These are phyloP conservation scores for Cuculus canorus DNA, from an alignment of 2,797 vertebrate genomes.

Conservation along the genomic window DNA sequence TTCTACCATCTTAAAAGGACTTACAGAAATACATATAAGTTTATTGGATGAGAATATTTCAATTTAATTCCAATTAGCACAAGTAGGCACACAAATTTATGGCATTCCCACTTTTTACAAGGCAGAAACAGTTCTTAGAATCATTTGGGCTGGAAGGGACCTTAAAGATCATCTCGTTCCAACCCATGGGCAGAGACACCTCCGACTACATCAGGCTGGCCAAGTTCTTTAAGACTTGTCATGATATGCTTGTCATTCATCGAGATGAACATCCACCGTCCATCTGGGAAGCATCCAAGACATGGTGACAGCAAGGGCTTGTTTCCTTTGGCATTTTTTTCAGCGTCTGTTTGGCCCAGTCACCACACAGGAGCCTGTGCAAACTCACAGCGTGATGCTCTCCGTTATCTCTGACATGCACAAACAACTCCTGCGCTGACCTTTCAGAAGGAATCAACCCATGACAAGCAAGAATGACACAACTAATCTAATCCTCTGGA, in stretches of 20 bases:
- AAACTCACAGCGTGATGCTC: not conserved
- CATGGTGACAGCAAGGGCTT: accelerated
- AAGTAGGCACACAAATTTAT: not conserved
- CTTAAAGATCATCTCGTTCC: too few relatives aligned
- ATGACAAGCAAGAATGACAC: not conserved
- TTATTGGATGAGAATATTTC: not conserved
- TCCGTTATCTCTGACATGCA: constrained; percentile 27
- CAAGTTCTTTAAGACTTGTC: not conserved
- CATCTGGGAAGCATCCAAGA: not conserved
- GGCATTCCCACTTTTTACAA: not conserved
- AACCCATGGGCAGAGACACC: too few relatives aligned
- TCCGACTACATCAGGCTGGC: too few relatives aligned
- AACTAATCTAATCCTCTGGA: constrained; percentile 10
- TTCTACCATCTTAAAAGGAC: not conserved
- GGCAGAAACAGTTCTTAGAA: not conserved
- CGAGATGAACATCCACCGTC: not conserved
- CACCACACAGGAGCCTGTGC: not conserved
- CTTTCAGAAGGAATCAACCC: not conserved
- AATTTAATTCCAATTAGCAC: not conserved
- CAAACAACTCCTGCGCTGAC: constrained; percentile 11
- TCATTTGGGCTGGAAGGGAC: too few relatives aligned
- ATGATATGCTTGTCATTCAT: accelerated
- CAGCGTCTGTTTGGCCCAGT: not conserved
- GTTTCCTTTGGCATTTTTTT: not conserved
- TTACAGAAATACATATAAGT: not conserved